These are phyloP conservation scores for Drosophila ananassae DNA, from an alignment of 1,140 invertebrate genomes.

Conservation along the genomic window DNA sequence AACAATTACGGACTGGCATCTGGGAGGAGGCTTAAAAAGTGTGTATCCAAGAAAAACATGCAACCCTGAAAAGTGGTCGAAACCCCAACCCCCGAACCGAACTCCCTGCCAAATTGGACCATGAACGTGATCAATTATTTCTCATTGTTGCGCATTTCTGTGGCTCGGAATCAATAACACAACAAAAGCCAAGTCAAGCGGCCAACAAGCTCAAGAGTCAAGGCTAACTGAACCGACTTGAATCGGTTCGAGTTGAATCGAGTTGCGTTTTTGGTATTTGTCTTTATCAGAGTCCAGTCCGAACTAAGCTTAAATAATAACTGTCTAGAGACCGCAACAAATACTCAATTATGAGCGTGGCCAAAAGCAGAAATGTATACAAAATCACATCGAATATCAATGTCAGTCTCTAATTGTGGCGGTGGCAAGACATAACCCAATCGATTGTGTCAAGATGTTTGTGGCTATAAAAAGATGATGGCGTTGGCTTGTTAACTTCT, in stretches of 20 bases:
- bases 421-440: conserved; percentile 17
- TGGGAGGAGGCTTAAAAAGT: background rate
- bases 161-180: conserved; percentile 72
- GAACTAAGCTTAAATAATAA: conserved; percentile 78
- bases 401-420: conserved; percentile 68
- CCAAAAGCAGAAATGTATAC: conserved; percentile 60
- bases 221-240: conserved; percentile 50
- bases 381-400: conserved; percentile 77
- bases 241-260: conserved; percentile 22
- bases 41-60: conserved; percentile 16
- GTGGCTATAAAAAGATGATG: conserved; percentile 61
- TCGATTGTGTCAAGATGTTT: conserved; percentile 46
- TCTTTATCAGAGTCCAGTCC: conserved; percentile 52
- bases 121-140: conserved; percentile 82
- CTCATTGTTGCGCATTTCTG: conserved; percentile 70
- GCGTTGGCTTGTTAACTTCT: conserved; percentile 48
- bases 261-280: conserved; percentile 27
- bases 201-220: conserved; percentile 62
- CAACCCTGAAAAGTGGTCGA: conserved; percentile 51
- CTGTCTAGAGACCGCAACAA: conserved; percentile 54
- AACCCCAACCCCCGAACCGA: conserved; percentile 18
- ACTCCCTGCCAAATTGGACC: conserved; percentile 60
- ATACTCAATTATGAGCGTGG: conserved; percentile 61
- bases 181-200: conserved; percentile 47
- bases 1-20: conserved; percentile 5